phyloP scores from a whole-genome alignment of 2,888 invertebrate genomes.

The Microctonus aethiopoides region DNA sequence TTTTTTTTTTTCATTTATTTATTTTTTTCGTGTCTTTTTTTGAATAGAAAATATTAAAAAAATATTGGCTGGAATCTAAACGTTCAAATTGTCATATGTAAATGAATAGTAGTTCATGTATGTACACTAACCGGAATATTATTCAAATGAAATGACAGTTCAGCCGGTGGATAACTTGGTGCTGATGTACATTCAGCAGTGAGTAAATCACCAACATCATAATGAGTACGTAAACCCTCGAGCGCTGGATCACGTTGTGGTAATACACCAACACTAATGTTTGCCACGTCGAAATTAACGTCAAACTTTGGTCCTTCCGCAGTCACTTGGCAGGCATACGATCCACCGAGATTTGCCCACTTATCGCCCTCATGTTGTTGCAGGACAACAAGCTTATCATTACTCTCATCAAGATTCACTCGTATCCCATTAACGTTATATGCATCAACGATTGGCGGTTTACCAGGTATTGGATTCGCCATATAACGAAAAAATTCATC shows the following conservation, averaged over 20 bases:
- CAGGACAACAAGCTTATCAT: conserved; percentile 52
- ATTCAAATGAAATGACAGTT: conserved; percentile 60
- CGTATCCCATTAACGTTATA: conserved; percentile 49
- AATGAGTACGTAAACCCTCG: conserved; percentile 58
- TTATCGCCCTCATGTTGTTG: conserved; percentile 15
- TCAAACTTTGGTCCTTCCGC: conserved; percentile 57
- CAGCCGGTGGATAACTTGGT: conserved; percentile 60
- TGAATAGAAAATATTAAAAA: too few species aligned
- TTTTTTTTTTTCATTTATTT: too few species aligned
- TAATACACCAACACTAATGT: conserved; percentile 60
- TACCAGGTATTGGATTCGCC: conserved; percentile 47
- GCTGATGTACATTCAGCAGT: conserved; percentile 59
- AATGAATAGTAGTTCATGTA: background rate
- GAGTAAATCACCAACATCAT: conserved; percentile 59
- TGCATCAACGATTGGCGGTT: conserved; percentile 45
- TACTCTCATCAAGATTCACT: conserved; percentile 56
- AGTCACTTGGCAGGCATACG: conserved; percentile 61
- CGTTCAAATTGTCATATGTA: too few species aligned
- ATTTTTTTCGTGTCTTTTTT: too few species aligned
- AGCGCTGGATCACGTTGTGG: conserved; percentile 56
- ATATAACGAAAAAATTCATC: conserved; percentile 58
- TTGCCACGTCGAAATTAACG: conserved; percentile 55
- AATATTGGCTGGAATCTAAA: too few species aligned
- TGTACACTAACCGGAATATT: conserved; percentile 54
- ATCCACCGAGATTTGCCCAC: conserved; percentile 49